Conservation (phyloP, 2,113 vertebrate species). For the Aix galericulata region DNA sequence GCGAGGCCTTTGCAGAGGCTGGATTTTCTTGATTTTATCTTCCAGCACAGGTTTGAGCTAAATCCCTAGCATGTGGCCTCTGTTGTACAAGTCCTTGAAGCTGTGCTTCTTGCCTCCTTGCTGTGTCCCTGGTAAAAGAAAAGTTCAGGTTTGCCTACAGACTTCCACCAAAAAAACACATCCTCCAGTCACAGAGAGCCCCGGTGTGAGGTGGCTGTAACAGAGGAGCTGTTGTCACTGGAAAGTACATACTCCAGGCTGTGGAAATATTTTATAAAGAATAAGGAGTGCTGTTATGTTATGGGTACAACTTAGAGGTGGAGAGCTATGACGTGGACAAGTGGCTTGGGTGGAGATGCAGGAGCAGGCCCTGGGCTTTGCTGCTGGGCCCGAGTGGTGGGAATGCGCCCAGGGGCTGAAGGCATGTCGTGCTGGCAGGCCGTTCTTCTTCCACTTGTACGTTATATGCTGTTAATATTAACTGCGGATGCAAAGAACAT, state of each 20-base stretch:
- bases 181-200: neutral
- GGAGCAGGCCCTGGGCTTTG: neutral
- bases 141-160: neutral
- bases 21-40: neutral
- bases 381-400: neutral
- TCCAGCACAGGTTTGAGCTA: neutral
- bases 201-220: neutral
- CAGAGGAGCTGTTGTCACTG: too few species aligned
- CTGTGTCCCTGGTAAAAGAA: neutral
- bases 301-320: neutral
- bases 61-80: neutral
- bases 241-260: neutral
- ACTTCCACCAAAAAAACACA: neutral
- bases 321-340: neutral
- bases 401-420: rapidly evolving
- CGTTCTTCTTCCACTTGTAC: neutral
- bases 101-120: neutral
- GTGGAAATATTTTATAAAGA: neutral
- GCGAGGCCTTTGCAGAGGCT: neutral
- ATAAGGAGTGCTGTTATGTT: neutral
- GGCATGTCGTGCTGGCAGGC: neutral
- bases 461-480: neutral
- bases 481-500: neutral
- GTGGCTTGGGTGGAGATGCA: neutral
- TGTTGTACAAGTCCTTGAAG: neutral